These are phyloP conservation scores for Noctua fimbriata DNA, from an alignment of 2,888 invertebrate genomes.

Conservation along the genomic window DNA sequence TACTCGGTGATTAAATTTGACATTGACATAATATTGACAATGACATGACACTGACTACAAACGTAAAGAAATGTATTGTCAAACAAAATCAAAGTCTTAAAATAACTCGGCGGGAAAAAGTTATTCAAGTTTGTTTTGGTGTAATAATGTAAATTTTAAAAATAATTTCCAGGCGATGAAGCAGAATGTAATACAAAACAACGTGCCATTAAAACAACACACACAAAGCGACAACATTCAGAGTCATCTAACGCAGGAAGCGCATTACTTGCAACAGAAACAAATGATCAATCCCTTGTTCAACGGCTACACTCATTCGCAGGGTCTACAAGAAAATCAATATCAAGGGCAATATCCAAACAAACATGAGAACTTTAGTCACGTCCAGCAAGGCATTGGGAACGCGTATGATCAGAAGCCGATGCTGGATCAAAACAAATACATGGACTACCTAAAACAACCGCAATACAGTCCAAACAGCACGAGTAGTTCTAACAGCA, in stretches of 20 bases:
- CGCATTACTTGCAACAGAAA: constrained; percentile 89
- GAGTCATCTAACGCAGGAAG: constrained; percentile 87
- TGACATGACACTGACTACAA: too few relatives aligned
- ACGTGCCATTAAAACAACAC: constrained; percentile 89
- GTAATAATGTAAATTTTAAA: constrained; percentile 5
- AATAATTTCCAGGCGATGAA: constrained; percentile 82
- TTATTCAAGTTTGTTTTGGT: constrained; percentile 23
- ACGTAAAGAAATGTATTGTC: neutral
- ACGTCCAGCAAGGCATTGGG: constrained; percentile 87
- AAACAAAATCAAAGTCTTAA: neutral
- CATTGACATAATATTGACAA: constrained; percentile 3
- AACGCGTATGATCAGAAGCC: constrained; percentile 87
- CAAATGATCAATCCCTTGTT: constrained; percentile 88
- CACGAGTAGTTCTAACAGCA: constrained; percentile 88
- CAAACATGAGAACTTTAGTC: constrained; percentile 85
- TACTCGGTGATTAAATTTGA: neutral
- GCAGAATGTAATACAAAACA: constrained; percentile 88
- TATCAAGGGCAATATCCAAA: constrained; percentile 84
- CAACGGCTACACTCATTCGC: constrained; percentile 84
- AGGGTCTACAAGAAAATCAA: constrained; percentile 82
- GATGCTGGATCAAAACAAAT: constrained; percentile 88
- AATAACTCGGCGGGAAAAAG: constrained; percentile 30
- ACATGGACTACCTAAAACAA: constrained; percentile 87
- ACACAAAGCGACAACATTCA: constrained; percentile 88
- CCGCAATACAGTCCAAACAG: constrained; percentile 91